Conservation (phyloP, 2,113 vertebrate species). For the Myanophis thanlyinensis region DNA sequence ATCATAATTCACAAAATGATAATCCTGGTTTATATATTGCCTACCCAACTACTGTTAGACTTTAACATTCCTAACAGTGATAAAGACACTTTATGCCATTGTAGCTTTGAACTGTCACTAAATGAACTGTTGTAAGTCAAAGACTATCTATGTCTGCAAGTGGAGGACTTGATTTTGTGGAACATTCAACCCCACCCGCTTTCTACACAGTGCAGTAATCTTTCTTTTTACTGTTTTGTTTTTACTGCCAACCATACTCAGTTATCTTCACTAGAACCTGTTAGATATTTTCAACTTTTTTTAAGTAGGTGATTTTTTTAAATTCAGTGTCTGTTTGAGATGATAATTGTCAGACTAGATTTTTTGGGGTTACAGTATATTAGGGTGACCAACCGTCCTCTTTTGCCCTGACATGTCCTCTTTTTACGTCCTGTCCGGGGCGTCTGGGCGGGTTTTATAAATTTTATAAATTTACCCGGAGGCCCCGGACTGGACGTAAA, state of each 20-base stretch:
- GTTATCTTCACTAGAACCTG: neutral
- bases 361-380: neutral
- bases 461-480: too few relatives aligned
- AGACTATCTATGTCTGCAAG: neutral
- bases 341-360: neutral
- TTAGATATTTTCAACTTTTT: neutral
- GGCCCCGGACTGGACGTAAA: too few relatives aligned
- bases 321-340: neutral
- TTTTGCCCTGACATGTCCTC: too few relatives aligned
- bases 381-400: too few relatives aligned
- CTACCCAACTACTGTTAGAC: too few relatives aligned
- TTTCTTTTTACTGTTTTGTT: neutral
- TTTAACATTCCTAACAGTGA: too few relatives aligned
- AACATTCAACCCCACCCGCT: neutral
- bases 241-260: neutral
- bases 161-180: neutral
- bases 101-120: neutral
- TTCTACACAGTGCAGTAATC: neutral
- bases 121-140: neutral
- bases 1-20: too few relatives aligned
- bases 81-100: neutral
- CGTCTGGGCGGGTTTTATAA: too few relatives aligned
- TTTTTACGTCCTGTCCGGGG: too few relatives aligned
- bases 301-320: neutral
- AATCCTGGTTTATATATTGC: too few relatives aligned